phyloP scores from a whole-genome alignment of 2,113 vertebrate genomes.

The Bubalus kerabau region DNA sequence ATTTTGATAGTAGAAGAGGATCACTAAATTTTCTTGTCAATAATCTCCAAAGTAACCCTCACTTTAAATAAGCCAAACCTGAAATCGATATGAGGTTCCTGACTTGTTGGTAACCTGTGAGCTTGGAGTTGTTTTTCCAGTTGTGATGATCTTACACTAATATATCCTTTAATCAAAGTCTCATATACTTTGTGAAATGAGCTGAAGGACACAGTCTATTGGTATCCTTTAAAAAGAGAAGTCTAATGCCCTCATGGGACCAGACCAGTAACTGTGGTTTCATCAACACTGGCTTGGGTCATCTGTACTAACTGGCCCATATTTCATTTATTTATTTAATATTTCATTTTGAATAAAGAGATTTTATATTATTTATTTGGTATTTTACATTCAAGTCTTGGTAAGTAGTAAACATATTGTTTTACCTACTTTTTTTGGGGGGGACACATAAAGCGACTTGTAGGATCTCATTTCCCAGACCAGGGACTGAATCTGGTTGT shows the following conservation, averaged over 20 bases:
- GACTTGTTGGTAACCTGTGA: not conserved
- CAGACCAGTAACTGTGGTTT: not conserved
- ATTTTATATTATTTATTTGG: not conserved
- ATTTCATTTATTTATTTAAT: not conserved
- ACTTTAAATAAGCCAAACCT: constrained; percentile 32
- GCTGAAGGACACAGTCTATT: not conserved
- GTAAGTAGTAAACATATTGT: not conserved
- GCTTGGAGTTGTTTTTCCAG: constrained; percentile 8
- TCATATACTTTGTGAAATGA: not conserved
- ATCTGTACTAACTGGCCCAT: not conserved
- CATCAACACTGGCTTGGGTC: not conserved
- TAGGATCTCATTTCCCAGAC: not conserved
- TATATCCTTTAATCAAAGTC: not conserved
- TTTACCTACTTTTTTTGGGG: not conserved
- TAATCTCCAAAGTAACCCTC: not conserved
- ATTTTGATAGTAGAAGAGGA: constrained; percentile 26
- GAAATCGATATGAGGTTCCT: not conserved
- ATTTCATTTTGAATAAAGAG: not conserved
- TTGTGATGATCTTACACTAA: not conserved
- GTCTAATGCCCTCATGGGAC: not conserved
- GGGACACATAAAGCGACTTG: not conserved
- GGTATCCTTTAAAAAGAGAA: constrained; percentile 1
- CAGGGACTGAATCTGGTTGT: not conserved
- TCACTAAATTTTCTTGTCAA: not conserved
- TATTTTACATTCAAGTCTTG: not conserved